These are phyloP conservation scores for Papilio polyxenes DNA, from an alignment of 1,140 invertebrate genomes.

Conservation along the genomic window DNA sequence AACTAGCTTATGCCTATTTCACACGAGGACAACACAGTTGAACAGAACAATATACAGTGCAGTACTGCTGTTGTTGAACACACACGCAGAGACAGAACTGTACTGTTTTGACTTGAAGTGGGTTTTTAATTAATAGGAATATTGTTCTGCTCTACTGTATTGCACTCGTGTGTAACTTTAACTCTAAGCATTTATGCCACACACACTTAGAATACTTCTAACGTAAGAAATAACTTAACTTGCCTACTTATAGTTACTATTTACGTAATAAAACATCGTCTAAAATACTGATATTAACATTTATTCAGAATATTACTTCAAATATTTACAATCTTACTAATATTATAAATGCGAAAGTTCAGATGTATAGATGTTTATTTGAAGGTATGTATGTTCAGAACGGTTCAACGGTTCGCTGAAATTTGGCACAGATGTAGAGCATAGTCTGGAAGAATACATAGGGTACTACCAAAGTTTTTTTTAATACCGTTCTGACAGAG, in stretches of 20 bases:
- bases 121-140: not conserved
- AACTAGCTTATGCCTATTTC: not conserved
- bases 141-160: not conserved
- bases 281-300: too few species aligned
- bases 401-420: too few species aligned
- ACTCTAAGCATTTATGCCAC: not conserved
- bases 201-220: not conserved
- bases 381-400: too few species aligned
- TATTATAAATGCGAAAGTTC: too few species aligned
- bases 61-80: not conserved
- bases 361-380: too few species aligned
- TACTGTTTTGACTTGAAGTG: too few species aligned
- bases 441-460: too few species aligned
- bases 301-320: too few species aligned
- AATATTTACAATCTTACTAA: too few species aligned
- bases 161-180: not conserved
- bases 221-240: not conserved
- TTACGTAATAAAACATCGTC: not conserved
- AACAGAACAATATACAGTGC: not conserved
- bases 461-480: too few species aligned
- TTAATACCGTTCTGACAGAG: too few species aligned
- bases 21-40: not conserved
- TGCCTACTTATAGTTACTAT: not conserved
- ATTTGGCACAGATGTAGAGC: too few species aligned
- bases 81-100: not conserved